Base-by-base conservation (phyloP, 2,113 vertebrate species). In the Alces alces region DNA sequence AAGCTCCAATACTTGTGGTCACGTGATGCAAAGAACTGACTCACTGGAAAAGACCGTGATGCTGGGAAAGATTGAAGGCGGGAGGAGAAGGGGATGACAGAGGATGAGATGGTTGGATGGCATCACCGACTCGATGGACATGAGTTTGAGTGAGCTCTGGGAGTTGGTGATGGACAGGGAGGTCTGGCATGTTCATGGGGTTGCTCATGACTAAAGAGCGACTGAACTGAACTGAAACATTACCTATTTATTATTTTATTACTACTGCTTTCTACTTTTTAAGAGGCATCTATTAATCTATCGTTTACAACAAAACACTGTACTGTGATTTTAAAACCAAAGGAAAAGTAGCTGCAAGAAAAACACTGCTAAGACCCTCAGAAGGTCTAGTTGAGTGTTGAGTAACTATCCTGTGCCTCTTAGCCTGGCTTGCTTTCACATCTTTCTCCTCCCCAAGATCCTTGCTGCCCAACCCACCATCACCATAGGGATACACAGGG, bases 401-500 rank as follows among this genome's bases (percentile, higher is more conserved):
- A n/a, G 28, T 43, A 1, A 2, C 55, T 11, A 55, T 57, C 87
- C 50, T 27, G 25, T 16, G 5, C 55, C 87, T 78, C 83, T 23
- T 9, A 28, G n/a, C 84, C 39, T 78, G 36, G n/a, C 43, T 84
- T 13, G 2, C 39, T 13, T 23, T 36, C 58, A 85, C 4, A 1
- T 45, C 8, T 13, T 90, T 52, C 94, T 96, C 76, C 95, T 86
- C 36, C 76, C 23, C 2, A 10, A 33, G 83, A 36, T 79, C 50
- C 28, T 7, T 10, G 23, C 47, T 57, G 82, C 9, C 21, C 36
- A 7, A 97, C 91, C 28, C 98, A 99, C 99, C 97, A 99, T 99
- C 94, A 99, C 98, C 79, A 99, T 98, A 33, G 99, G 99, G 96
- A 99, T 99, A 98, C 99, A 99, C 96, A 99, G 96, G 47, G 98